Conservation (phyloP, 2,797 vertebrate species). For the Taenioides sp. region DNA sequence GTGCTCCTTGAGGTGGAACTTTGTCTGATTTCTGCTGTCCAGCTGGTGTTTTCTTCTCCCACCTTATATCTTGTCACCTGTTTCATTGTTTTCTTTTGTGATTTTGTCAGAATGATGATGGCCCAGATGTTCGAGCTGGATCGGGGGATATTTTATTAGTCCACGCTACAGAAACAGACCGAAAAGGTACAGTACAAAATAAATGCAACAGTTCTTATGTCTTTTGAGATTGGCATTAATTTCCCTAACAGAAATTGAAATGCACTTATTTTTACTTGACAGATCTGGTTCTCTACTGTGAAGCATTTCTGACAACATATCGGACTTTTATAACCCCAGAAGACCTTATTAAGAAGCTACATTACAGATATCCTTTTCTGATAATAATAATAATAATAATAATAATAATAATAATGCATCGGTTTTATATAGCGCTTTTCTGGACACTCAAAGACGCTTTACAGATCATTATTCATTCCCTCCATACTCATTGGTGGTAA, state of each 20-base stretch:
- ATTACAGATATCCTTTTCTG: slow-evolving; percentile 95
- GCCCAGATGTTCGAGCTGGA: slow-evolving; percentile 95
- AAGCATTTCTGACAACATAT: slow-evolving; percentile 98
- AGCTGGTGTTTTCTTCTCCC: slow-evolving; percentile 8
- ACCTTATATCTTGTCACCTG: slow-evolving; percentile 12
- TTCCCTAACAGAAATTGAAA: background rate
- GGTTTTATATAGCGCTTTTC: no score
- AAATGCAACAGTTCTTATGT: background rate
- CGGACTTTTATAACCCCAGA: slow-evolving; percentile 95
- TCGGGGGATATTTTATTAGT: slow-evolving; percentile 95
- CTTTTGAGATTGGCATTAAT: background rate
- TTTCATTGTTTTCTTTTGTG: slow-evolving; percentile 21
- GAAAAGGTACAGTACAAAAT: slow-evolving; percentile 84
- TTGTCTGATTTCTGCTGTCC: background rate
- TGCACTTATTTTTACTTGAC: slow-evolving; percentile 34
- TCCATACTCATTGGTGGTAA: no score
- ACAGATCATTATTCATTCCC: no score
- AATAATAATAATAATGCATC: no score
- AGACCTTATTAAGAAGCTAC: slow-evolving; percentile 98
- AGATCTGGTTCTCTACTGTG: slow-evolving; percentile 98
- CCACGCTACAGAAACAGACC: slow-evolving; percentile 95
- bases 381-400: no score
- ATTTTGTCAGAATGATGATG: slow-evolving; percentile 87
- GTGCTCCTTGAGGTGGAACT: no score
- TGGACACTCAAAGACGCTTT: no score